Evolutionary conservation across 2,797 vertebrate species (phyloP), one percentile per base, ranked within the genome.

Genomic region (Hipposideros larvatus): DNA sequence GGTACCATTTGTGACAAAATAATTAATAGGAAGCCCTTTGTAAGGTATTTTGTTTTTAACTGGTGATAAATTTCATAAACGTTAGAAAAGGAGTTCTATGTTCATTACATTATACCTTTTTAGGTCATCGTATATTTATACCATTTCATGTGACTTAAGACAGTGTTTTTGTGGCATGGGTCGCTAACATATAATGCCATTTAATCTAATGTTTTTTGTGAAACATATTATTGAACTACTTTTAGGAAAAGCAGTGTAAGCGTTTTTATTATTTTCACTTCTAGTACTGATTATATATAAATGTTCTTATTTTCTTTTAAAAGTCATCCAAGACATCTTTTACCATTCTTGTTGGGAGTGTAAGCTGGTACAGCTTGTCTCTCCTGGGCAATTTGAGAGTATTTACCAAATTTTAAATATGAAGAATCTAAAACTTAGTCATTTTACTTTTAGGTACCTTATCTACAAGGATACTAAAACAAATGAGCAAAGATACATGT

Each of bases 101-200:
- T 92, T 90, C n/a, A 86, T 84, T 92, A 26, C 11, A 46, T 90
- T 71, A 51, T 71, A 85, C 22, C 57, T 59, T 93, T 84, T 89
- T 86, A 87, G 37, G 24, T 57, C 16, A 75, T 71, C 34, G 28
- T 83, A 16, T 73, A 59, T 48, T 61, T 84, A 82, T 55, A 8
- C 15, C 13, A 66, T 90, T 90, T 90, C 6, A 66, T 34, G 43
- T 34, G 48, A 66, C 53, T 68, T 83, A 96, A 68, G 41, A 65
- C 21, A 34, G 31, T 70, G 2, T 59, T 75, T 92, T 75, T 84
- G 4, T 53, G 59, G 10, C 18, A 70, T 90, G n/a, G 7, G 1
- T 94, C 86, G 55, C 41, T 78, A 68, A 91, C 78, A 82, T 85
- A n/a, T 71, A 84, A 77, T 63, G 31, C 11, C 71, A 37, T 82